Conservation (phyloP, 2,113 vertebrate species). For the Hydropotes inermis region DNA sequence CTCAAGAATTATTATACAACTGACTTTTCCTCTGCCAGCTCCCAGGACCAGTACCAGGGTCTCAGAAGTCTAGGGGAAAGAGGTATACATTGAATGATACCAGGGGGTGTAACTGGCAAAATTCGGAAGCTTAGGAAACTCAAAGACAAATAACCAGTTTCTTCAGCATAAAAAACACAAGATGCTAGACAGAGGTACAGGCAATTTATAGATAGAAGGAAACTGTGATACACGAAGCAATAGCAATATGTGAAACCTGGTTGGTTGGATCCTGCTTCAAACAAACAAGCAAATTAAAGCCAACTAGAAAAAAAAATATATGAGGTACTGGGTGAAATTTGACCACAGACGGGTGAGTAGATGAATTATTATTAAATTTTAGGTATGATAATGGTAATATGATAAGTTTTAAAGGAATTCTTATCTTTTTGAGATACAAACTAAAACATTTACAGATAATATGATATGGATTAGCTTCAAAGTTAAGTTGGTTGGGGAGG, state of each 20-base stretch:
- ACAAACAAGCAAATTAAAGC: background rate
- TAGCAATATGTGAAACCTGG: background rate
- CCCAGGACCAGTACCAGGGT: background rate
- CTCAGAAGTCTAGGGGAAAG: background rate
- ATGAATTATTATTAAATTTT: background rate
- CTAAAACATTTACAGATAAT: background rate
- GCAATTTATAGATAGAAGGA: background rate
- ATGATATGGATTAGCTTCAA: background rate
- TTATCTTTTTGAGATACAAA: background rate
- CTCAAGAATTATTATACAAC: background rate
- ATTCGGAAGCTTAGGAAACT: background rate
- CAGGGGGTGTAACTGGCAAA: background rate
- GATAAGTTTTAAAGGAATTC: background rate
- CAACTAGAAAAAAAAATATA: background rate
- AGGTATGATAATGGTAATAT: background rate
- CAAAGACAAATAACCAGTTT: background rate
- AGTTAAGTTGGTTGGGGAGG: background rate
- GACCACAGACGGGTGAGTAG: background rate
- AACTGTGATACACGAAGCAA: background rate
- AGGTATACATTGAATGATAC: background rate
- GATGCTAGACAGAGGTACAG: background rate
- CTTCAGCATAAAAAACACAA: background rate
- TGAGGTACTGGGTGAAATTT: background rate
- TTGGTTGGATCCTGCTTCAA: background rate
- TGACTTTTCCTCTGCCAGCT: background rate